phyloP scores from a whole-genome alignment of 2,797 vertebrate genomes.

The Botia kubotai region DNA sequence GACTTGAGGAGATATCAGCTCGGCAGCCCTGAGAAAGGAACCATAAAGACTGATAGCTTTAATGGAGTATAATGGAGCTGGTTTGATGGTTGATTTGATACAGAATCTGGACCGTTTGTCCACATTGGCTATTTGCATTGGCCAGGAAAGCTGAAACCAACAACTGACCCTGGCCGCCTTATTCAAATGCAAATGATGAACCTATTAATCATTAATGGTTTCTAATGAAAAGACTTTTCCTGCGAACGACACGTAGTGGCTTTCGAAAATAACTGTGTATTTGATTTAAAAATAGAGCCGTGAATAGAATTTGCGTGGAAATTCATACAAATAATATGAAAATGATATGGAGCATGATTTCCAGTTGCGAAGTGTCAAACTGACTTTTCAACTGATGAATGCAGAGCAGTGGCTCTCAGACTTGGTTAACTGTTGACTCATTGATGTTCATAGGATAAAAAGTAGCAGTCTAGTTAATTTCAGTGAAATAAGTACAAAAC shows the following conservation, averaged over 20 bases:
- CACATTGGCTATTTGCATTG: conserved; percentile 48
- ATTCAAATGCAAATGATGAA: conserved; percentile 30
- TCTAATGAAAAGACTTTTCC: conserved; percentile 22
- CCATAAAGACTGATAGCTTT: conserved; percentile 40
- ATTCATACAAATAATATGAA: neutral
- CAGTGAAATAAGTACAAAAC: no score
- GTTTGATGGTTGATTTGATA: conserved; percentile 40
- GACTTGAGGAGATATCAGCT: conserved; percentile 49
- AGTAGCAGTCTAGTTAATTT: no score
- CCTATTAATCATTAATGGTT: conserved; percentile 46
- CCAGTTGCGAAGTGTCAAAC: neutral
- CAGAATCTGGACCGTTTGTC: conserved; percentile 34
- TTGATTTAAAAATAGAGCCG: neutral
- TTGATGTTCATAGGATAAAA: no score
- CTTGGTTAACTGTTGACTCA: no score
- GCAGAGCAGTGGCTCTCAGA: no score
- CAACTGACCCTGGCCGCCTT: neutral
- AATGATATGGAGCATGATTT: neutral
- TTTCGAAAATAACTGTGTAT: neutral
- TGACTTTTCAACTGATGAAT: neutral
- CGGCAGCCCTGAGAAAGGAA: conserved; percentile 18
- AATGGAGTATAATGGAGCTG: conserved; percentile 30
- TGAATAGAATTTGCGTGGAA: neutral
- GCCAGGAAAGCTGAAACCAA: neutral
- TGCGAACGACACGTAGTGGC: neutral